These are phyloP conservation scores for Hirtodrosophila alboralis DNA, from an alignment of 2,888 invertebrate genomes.

Conservation along the genomic window DNA sequence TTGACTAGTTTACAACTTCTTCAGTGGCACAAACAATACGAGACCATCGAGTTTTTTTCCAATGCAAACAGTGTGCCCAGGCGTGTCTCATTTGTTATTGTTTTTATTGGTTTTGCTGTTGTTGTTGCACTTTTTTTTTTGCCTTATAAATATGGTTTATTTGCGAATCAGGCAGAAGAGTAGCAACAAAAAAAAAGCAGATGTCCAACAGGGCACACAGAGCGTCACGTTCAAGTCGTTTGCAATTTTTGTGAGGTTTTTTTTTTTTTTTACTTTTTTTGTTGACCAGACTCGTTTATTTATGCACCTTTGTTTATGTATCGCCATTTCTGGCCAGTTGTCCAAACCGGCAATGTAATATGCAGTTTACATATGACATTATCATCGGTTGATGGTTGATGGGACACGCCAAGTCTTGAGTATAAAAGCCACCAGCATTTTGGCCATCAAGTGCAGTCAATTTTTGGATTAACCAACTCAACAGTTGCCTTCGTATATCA, in stretches of 20 bases:
- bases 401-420: conserved; percentile 29
- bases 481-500: conserved; percentile 38
- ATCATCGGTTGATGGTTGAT: conserved; percentile 47
- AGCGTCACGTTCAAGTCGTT: conserved; percentile 29
- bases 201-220: conserved; percentile 33
- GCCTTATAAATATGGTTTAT: conserved; percentile 29
- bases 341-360: conserved; percentile 46
- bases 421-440: conserved; percentile 70
- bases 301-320: conserved; percentile 61
- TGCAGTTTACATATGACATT: conserved; percentile 73
- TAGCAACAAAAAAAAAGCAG: conserved; percentile 2
- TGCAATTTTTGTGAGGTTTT: conserved; percentile 41
- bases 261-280: conserved; percentile 30
- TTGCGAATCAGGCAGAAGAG: conserved; percentile 26
- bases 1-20: conserved; percentile 52
- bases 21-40: conserved; percentile 50
- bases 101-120: conserved; percentile 4
- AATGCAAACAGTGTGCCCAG: conserved; percentile 37
- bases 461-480: conserved; percentile 63
- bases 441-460: conserved; percentile 67
- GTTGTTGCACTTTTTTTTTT: conserved; percentile 7
- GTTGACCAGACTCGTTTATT: conserved; percentile 53
- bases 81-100: conserved; percentile 6
- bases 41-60: conserved; percentile 8
- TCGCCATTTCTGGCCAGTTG: conserved; percentile 51